Evolutionary conservation across 2,888 invertebrate species (phyloP).

Genomic region (Ormyrus rosae): DNA sequence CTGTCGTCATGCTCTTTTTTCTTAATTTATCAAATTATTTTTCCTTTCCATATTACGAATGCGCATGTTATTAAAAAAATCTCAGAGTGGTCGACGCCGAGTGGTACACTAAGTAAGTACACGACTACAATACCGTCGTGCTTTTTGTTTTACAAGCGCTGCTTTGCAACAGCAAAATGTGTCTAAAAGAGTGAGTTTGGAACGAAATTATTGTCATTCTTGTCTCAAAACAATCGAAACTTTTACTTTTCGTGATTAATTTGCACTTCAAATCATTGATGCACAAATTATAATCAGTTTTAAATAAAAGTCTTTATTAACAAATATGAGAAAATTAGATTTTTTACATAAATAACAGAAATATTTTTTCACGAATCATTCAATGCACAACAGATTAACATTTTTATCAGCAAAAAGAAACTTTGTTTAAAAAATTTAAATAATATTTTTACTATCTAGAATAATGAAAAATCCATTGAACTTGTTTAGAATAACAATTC

Average conservation of each 20-base stretch:
- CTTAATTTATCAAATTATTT: slow-evolving; percentile 57
- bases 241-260: not conserved
- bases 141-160: slow-evolving; percentile 59
- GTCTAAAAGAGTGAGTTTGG: slow-evolving; percentile 14
- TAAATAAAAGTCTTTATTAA: slow-evolving; percentile 1
- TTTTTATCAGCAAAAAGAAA: too few relatives aligned
- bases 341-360: too few relatives aligned
- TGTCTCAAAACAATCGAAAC: not conserved
- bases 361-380: too few relatives aligned
- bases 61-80: slow-evolving; percentile 66
- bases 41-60: slow-evolving; percentile 64
- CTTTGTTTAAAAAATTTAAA: too few relatives aligned
- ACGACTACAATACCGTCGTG: slow-evolving; percentile 55
- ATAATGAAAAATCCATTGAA: too few relatives aligned
- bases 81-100: slow-evolving; percentile 69
- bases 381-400: too few relatives aligned
- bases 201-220: not conserved
- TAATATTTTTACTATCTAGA: too few relatives aligned
- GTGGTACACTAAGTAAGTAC: slow-evolving; percentile 70
- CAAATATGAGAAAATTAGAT: not conserved
- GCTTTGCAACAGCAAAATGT: slow-evolving; percentile 52
- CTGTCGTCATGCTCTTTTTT: slow-evolving; percentile 3
- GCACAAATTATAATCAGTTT: slow-evolving; percentile 4
- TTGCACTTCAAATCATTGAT: not conserved
- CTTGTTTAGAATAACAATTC: too few relatives aligned